Evolutionary conservation across 2,888 invertebrate genomes (phyloP).

Genomic region (Vannuccia rotundouncinata): DNA sequence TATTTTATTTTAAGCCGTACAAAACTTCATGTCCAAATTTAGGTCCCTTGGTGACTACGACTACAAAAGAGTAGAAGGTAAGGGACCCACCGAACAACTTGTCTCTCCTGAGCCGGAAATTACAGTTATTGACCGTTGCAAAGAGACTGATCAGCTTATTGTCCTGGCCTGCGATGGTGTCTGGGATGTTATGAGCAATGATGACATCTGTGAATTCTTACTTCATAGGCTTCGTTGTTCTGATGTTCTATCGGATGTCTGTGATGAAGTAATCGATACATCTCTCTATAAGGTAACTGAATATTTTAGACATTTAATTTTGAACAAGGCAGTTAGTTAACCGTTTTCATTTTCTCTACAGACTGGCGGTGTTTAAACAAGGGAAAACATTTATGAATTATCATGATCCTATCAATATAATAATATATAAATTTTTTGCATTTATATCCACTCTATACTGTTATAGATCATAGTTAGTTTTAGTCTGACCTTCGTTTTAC

Average conservation of each 20-base stretch:
- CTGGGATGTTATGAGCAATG: slow-evolving; percentile 96
- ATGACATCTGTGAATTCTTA: slow-evolving; percentile 86
- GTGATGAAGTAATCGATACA: slow-evolving; percentile 93
- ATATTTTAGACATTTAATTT: too few species aligned
- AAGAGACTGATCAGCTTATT: slow-evolving; percentile 77
- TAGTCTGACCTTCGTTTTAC: too few species aligned
- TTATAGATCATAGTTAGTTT: too few species aligned
- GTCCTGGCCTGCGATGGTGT: slow-evolving; percentile 95
- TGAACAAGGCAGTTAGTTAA: too few species aligned
- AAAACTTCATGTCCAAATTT: too few species aligned
- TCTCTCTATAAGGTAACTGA: slow-evolving; percentile 78
- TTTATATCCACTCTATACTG: too few species aligned
- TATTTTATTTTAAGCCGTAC: too few species aligned
- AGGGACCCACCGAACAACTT: slow-evolving; percentile 85
- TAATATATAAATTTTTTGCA: too few species aligned
- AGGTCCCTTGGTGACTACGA: slow-evolving; percentile 86
- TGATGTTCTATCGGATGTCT: slow-evolving; percentile 76
- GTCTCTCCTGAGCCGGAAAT: slow-evolving; percentile 98
- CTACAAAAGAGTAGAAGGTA: slow-evolving; percentile 55
- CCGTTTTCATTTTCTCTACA: too few species aligned
- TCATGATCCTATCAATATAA: too few species aligned
- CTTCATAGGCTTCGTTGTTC: slow-evolving; percentile 79
- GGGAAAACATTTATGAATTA: too few species aligned
- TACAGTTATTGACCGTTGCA: slow-evolving; percentile 70
- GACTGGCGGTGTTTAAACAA: too few species aligned